Conservation (phyloP, 2,113 vertebrate species). For the Colaptes auratus region DNA sequence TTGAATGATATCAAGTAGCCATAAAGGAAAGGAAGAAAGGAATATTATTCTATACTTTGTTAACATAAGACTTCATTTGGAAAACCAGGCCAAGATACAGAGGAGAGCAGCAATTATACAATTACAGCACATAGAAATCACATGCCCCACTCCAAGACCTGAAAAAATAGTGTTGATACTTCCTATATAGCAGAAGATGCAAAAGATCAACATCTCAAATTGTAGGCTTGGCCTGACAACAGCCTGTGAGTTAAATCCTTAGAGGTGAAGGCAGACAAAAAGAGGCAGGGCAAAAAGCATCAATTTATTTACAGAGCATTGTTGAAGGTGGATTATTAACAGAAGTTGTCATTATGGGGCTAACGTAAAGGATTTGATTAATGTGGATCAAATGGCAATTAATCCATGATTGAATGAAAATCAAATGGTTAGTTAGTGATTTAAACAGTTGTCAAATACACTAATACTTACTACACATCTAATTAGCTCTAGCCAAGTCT, state of each 20-base stretch:
- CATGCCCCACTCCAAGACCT: background rate
- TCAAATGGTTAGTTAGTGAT: no score
- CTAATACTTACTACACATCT: no score
- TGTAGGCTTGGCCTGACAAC: background rate
- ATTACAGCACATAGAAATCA: background rate
- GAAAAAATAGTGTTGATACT: background rate
- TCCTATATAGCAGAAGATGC: background rate
- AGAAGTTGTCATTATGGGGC: no score
- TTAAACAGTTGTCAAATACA: no score
- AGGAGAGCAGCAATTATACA: background rate
- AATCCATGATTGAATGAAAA: no score
- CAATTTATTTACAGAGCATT: no score
- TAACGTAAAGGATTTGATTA: no score
- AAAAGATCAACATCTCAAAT: background rate
- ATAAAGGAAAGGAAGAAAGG: background rate
- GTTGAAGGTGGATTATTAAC: no score
- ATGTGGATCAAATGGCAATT: no score
- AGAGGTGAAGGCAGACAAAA: background rate
- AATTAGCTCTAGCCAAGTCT: no score
- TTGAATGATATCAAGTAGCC: background rate
- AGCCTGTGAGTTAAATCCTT: background rate
- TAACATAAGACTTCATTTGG: background rate
- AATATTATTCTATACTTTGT: background rate
- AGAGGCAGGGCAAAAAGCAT: background rate
- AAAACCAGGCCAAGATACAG: background rate